A percentile compares a stretch with the other conserved stretches of the same genome.
Conservation (phyloP, 23 tunicate species). For the Styela plicata region DNA sequence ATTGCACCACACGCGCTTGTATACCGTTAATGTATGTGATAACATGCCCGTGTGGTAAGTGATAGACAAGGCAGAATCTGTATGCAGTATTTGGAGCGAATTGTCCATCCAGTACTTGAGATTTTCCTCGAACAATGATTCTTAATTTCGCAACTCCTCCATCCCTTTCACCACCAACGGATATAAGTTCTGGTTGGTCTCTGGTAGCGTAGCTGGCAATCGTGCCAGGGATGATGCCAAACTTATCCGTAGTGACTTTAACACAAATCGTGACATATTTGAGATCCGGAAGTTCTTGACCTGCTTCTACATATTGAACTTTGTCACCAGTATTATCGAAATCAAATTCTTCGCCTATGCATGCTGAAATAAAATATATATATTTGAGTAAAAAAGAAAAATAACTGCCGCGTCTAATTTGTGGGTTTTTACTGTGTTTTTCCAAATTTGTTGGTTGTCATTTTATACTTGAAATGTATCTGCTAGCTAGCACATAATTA, state of each 20-base stretch:
- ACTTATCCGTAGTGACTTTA: constrained; percentile 2
- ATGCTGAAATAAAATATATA: neutral
- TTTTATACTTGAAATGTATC: neutral
- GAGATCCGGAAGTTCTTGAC: neutral
- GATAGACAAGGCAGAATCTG: neutral
- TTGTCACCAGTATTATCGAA: constrained; percentile 10
- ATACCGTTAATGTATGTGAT: neutral
- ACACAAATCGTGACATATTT: constrained; percentile 5
- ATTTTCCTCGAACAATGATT: neutral
- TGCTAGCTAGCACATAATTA: too few species aligned
- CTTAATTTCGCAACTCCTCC: neutral
- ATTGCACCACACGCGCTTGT: neutral
- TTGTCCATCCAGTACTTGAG: neutral
- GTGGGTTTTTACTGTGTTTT: neutral
- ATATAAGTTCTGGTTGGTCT: neutral
- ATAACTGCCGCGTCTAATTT: too few species aligned
- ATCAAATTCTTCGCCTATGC: neutral
- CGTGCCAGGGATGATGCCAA: constrained; percentile 6
- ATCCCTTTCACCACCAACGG: neutral
- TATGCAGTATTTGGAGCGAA: constrained; percentile 7
- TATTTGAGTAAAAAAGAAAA: neutral
- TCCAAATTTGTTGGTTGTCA: neutral
- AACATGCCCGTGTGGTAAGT: constrained; percentile 1
- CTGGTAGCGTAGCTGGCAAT: neutral
- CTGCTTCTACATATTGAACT: constrained; percentile 1